These are phyloP conservation scores for Trachelipus rathkii DNA, from an alignment of 1,140 invertebrate genomes.

Conservation along the genomic window DNA sequence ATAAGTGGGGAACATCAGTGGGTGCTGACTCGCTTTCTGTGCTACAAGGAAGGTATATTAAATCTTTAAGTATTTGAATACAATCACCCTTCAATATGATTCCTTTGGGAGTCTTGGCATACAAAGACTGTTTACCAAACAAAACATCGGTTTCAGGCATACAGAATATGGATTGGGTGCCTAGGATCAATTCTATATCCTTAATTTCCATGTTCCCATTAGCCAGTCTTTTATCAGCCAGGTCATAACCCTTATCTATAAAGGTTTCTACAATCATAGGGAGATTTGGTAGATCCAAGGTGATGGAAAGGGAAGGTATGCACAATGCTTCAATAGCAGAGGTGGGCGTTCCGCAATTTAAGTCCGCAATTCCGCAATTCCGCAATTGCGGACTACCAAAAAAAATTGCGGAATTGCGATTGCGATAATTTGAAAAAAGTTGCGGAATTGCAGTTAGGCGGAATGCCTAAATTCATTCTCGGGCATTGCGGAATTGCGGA, in stretches of 20 bases:
- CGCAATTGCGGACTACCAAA: too few species aligned
- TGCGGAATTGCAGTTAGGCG: too few species aligned
- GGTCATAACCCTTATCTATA: not conserved
- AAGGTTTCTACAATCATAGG: not conserved
- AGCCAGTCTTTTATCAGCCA: not conserved
- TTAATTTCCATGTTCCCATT: too few species aligned
- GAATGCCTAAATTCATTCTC: too few species aligned
- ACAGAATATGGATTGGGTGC: not conserved
- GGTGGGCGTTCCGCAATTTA: too few species aligned
- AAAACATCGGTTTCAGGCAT: not conserved
- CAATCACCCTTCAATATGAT: conserved; percentile 13
- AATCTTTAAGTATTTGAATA: not conserved
- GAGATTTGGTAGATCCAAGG: not conserved
- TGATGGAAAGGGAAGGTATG: not conserved
- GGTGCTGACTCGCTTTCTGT: not conserved
- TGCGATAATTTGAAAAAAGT: too few species aligned
- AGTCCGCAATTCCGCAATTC: too few species aligned
- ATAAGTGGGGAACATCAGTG: too few species aligned
- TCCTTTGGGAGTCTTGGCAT: not conserved
- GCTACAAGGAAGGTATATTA: not conserved
- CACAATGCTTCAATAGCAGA: not conserved
- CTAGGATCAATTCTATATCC: not conserved
- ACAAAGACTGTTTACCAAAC: conserved; percentile 18
- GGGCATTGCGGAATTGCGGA: too few species aligned
- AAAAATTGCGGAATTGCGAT: too few species aligned